Evolutionary conservation across 2,113 vertebrate species (phyloP).

Genomic region (Ibidorhyncha struthersii): DNA sequence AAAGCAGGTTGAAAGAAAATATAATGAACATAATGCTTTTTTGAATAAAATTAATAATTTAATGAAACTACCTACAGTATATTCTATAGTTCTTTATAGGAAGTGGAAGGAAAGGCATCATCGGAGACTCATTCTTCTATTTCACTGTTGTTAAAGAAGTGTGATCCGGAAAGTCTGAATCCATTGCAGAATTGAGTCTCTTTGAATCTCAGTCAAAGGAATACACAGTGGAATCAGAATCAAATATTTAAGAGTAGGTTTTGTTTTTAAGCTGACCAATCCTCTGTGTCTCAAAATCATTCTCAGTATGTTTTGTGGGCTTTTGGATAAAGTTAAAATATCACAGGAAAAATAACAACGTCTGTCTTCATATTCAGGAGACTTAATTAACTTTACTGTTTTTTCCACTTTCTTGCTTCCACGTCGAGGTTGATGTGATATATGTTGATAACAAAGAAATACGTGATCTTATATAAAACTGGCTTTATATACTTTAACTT

Average conservation of each 20-base stretch:
- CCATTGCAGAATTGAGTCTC: background rate
- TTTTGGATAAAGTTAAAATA: background rate
- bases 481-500: background rate
- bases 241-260: background rate
- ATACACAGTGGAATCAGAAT: background rate
- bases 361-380: background rate
- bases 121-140: background rate
- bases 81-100: background rate
- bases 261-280: background rate
- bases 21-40: background rate
- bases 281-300: background rate
- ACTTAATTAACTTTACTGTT: background rate
- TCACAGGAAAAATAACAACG: background rate
- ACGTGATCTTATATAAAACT: background rate
- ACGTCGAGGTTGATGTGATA: background rate
- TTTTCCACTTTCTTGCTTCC: background rate
- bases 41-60: background rate
- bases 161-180: background rate
- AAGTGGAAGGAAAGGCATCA: background rate
- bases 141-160: background rate
- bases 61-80: background rate
- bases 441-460: background rate
- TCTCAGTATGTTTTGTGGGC: background rate
- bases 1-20: background rate
- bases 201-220: background rate